Evolutionary conservation across 2,888 invertebrate species (phyloP).

Genomic region (Thysanoteuthis rhombus): DNA sequence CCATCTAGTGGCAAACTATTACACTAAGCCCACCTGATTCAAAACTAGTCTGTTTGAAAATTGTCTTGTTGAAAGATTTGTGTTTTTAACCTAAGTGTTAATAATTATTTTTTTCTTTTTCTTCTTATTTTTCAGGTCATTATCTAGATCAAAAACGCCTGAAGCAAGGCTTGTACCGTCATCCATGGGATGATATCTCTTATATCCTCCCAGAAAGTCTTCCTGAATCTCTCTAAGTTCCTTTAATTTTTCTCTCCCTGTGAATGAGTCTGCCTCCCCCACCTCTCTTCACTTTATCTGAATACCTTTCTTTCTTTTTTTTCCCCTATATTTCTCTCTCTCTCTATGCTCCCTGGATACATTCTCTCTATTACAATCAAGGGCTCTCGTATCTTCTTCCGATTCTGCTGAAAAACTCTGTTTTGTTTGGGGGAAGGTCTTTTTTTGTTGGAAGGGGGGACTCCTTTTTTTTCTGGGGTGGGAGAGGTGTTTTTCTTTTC

Average conservation of each 20-base stretch:
- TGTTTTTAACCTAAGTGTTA: neutral
- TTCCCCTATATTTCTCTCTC: neutral
- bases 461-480: neutral
- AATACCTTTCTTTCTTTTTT: neutral
- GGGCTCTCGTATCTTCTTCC: neutral
- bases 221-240: neutral
- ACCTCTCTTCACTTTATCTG: neutral
- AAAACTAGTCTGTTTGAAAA: no score
- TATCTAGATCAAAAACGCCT: slow-evolving; percentile 98
- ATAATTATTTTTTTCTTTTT: slow-evolving; percentile 16
- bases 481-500: neutral
- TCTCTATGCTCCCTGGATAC: neutral
- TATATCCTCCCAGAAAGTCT: slow-evolving; percentile 79
- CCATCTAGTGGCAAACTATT: no score
- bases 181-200: slow-evolving; percentile 99
- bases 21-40: no score
- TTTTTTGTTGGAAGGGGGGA: neutral
- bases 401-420: neutral
- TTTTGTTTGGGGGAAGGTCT: neutral
- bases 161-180: slow-evolving; percentile 98
- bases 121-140: slow-evolving; percentile 76
- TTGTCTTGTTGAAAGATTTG: neutral
- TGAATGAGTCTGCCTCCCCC: neutral
- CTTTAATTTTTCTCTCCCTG: neutral
- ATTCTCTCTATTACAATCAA: neutral